Conservation (phyloP, 1,140 invertebrate species). For the Oscheius sp. region DNA sequence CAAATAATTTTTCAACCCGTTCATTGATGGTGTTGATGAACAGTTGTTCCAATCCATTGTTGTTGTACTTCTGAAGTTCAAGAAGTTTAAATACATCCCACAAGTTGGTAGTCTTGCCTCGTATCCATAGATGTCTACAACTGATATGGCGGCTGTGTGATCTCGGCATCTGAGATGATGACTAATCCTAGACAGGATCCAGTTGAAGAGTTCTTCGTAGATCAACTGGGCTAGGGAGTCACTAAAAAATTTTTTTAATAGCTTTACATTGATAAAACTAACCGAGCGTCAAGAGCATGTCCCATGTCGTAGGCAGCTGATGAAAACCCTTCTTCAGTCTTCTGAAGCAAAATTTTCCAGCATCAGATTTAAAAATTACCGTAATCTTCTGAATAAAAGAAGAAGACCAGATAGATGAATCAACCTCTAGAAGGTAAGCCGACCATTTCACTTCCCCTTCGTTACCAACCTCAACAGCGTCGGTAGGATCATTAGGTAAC, state of each 20-base stretch:
- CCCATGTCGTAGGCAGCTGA: not conserved
- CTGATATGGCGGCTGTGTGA: slow-evolving; percentile 11
- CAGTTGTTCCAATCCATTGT: slow-evolving; percentile 32
- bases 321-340: slow-evolving; percentile 11
- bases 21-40: slow-evolving; percentile 35
- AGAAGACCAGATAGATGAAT: not conserved
- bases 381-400: slow-evolving; percentile 15
- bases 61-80: slow-evolving; percentile 29
- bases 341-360: not conserved
- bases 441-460: slow-evolving; percentile 27
- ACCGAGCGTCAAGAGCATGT: slow-evolving; percentile 17
- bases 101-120: not conserved
- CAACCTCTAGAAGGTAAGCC: slow-evolving; percentile 21
- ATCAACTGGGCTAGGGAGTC: slow-evolving; percentile 27
- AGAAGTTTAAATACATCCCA: not conserved
- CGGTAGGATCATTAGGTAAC: not conserved
- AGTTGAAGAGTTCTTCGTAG: slow-evolving; percentile 37
- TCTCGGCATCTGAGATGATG: slow-evolving; percentile 25
- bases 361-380: not conserved
- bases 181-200: slow-evolving; percentile 23
- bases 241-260: not conserved
- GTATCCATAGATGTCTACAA: slow-evolving; percentile 30
- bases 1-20: slow-evolving; percentile 21
- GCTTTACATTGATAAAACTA: not conserved
- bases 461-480: slow-evolving; percentile 22